These are phyloP conservation scores for Ammospiza nelsoni DNA, from an alignment of 2,113 vertebrate genomes.

Conservation along the genomic window DNA sequence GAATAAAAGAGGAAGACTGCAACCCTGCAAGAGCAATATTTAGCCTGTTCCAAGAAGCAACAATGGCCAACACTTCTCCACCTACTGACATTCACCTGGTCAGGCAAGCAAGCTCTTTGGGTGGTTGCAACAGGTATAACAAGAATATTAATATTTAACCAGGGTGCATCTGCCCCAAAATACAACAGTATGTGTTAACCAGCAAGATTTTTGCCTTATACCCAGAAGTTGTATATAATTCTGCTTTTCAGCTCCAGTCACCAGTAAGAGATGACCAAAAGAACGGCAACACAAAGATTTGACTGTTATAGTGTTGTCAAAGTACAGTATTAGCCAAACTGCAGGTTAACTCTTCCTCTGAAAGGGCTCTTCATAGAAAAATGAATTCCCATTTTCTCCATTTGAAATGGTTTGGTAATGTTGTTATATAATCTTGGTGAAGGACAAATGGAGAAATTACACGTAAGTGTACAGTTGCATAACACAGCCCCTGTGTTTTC, in stretches of 20 bases:
- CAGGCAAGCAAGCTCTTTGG: neutral
- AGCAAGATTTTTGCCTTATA: neutral
- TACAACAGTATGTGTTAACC: neutral
- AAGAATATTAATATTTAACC: neutral
- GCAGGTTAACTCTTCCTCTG: neutral
- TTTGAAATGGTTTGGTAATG: neutral
- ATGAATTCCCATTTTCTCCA: neutral
- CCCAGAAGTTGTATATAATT: neutral
- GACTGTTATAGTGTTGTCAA: neutral
- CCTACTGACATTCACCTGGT: neutral
- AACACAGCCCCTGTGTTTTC: conserved; percentile 5
- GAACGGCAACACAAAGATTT: neutral
- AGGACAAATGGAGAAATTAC: conserved; percentile 29
- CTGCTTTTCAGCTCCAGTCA: neutral
- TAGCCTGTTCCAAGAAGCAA: neutral
- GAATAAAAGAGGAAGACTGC: neutral
- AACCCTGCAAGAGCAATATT: neutral
- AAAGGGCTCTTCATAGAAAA: neutral
- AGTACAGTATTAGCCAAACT: neutral
- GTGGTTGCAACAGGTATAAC: neutral
- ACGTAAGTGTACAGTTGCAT: neutral
- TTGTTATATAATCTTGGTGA: conserved; percentile 14
- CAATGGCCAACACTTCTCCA: neutral
- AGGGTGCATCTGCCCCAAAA: neutral
- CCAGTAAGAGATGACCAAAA: neutral